phyloP scores from a whole-genome alignment of 1,140 invertebrate species.

The Drosophila setifemur region DNA sequence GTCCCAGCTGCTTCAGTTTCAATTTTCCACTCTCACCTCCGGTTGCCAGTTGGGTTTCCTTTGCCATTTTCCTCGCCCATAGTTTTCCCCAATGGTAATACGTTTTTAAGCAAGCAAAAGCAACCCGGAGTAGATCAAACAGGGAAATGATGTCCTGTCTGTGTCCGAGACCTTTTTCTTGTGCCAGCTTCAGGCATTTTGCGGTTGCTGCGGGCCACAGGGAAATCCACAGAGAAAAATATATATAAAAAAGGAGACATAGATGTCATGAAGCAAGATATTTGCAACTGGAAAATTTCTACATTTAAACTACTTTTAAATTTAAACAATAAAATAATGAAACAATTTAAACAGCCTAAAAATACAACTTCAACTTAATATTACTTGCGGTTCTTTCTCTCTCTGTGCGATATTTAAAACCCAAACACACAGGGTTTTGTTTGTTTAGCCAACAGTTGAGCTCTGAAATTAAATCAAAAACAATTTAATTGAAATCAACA shows the following conservation, averaged over 20 bases:
- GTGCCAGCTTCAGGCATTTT: slow-evolving; percentile 37
- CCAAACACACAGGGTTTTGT: slow-evolving; percentile 24
- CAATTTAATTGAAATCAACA: slow-evolving; percentile 68
- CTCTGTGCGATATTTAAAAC: not conserved
- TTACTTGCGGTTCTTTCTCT: not conserved
- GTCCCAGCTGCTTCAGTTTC: slow-evolving; percentile 34
- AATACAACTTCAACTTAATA: not conserved
- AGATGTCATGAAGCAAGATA: not conserved
- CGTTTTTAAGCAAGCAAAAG: slow-evolving; percentile 63
- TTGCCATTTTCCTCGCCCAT: slow-evolving; percentile 13
- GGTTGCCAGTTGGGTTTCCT: slow-evolving; percentile 16
- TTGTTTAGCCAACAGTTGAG: slow-evolving; percentile 58
- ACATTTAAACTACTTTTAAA: too few relatives aligned
- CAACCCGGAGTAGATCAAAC: slow-evolving; percentile 52
- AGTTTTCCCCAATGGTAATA: slow-evolving; percentile 36
- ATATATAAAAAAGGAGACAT: not conserved
- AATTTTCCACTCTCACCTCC: slow-evolving; percentile 6
- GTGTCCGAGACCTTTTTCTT: slow-evolving; percentile 23
- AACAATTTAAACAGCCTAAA: too few relatives aligned
- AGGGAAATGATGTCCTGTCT: slow-evolving; percentile 43
- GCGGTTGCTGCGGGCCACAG: slow-evolving; percentile 37
- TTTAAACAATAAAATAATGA: too few relatives aligned
- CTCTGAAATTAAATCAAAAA: slow-evolving; percentile 45
- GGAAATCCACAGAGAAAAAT: slow-evolving; percentile 14
- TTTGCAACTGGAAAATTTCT: too few relatives aligned